Conservation (phyloP, 2,113 vertebrate species). For the Hippopotamus amphibius region DNA sequence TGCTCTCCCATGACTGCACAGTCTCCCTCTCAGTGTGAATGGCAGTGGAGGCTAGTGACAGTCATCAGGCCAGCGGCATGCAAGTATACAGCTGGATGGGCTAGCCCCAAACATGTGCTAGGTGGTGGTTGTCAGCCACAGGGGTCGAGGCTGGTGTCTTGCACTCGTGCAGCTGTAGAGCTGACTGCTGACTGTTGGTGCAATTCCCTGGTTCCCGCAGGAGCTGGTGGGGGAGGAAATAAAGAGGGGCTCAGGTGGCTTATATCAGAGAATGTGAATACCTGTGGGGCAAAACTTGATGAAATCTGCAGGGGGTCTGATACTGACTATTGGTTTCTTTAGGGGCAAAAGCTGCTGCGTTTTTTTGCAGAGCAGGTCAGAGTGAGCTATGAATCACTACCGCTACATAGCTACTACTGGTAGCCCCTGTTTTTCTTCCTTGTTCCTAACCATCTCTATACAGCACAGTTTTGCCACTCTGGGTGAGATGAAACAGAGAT, state of each 20-base stretch:
- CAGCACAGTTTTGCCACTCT: background rate
- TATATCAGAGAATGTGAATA: background rate
- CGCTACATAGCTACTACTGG: accelerated
- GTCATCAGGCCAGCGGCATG: accelerated
- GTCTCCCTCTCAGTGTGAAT: background rate
- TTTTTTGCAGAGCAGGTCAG: background rate
- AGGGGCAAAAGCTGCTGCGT: background rate
- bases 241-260: background rate
- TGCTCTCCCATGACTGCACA: background rate
- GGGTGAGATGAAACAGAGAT: background rate
- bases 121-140: accelerated
- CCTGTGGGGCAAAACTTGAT: background rate
- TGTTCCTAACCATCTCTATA: background rate
- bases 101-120: accelerated
- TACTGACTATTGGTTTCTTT: background rate
- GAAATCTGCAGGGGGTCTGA: background rate
- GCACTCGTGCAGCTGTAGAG: background rate
- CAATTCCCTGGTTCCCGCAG: background rate
- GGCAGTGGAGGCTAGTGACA: background rate
- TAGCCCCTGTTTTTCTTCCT: background rate
- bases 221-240: background rate
- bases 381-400: background rate
- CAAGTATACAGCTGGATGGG: background rate
- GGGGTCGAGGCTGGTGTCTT: background rate
- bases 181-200: background rate